A percentile compares a stretch with the other conserved stretches of the same genome.
Evolutionary conservation across 2,888 invertebrate species (phyloP).

Genomic region (Synanthedon vespiformis): DNA sequence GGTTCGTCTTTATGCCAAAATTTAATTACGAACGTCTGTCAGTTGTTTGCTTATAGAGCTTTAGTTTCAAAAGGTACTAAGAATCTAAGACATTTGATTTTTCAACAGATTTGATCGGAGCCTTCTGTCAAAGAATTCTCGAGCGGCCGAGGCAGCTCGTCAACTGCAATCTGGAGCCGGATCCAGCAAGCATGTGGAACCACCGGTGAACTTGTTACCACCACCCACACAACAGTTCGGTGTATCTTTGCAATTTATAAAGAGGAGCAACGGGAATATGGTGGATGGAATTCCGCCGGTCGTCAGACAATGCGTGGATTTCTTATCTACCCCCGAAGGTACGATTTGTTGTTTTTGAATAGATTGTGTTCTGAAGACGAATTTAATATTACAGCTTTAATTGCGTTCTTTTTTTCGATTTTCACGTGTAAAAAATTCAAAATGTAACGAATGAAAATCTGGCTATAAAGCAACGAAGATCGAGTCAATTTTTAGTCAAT

Average conservation of each 20-base stretch:
- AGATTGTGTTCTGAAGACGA: neutral
- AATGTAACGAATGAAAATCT: too few species aligned
- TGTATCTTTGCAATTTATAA: constrained; percentile 91
- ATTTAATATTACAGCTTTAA: neutral
- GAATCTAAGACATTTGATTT: neutral
- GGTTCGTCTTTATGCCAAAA: too few species aligned
- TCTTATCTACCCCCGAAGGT: constrained; percentile 90
- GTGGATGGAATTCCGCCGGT: constrained; percentile 91
- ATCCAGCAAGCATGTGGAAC: constrained; percentile 4
- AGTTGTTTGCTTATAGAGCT: too few species aligned
- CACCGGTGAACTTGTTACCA: constrained; percentile 27
- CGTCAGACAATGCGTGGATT: constrained; percentile 91
- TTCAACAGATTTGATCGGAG: constrained; percentile 80
- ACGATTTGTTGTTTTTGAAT: constrained; percentile 20
- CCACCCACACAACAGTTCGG: constrained; percentile 93
- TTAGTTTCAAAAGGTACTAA: too few species aligned
- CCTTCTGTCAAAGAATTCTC: constrained; percentile 72
- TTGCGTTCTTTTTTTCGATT: too few species aligned
- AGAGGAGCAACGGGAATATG: constrained; percentile 80
- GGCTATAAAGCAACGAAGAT: too few species aligned
- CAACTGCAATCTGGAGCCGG: constrained; percentile 1
- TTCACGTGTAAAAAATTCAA: too few species aligned
- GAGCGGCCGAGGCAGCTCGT: constrained; percentile 38
- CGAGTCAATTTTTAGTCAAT: too few species aligned
- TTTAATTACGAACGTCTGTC: too few species aligned